Percentiles rank a stretch among this genome's conserved stretches.
Conservation (phyloP, 2,113 vertebrate species). For the Capreolus pygargus region DNA sequence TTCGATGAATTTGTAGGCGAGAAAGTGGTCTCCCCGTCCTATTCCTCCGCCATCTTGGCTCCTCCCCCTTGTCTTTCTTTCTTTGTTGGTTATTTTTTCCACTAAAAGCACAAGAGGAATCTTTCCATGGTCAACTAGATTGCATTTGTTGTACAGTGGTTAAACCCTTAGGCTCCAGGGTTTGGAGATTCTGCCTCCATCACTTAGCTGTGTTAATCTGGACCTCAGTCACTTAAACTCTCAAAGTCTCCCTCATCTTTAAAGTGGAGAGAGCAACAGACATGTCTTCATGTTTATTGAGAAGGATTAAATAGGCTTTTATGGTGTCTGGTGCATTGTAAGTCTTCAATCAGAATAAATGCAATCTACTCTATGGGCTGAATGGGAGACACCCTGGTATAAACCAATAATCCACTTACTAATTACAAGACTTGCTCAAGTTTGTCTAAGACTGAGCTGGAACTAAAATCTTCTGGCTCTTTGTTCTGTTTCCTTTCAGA, state of each 20-base stretch:
- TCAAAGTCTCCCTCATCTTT: conserved; percentile 32
- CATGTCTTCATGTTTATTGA: conserved; percentile 24
- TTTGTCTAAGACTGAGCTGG: neutral
- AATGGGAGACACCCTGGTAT: neutral
- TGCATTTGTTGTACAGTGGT: neutral
- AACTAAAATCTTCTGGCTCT: neutral
- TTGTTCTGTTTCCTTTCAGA: neutral
- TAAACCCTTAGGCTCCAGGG: neutral
- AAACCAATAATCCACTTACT: neutral
- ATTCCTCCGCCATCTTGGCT: too few species aligned
- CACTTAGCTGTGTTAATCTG: neutral
- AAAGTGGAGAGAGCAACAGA: neutral
- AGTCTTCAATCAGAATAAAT: conserved; percentile 29
- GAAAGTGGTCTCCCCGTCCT: too few species aligned
- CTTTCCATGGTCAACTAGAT: neutral
- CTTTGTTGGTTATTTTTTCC: neutral
- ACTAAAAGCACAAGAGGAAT: neutral
- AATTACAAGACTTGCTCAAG: neutral
- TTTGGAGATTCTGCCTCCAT: neutral
- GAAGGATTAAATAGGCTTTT: conserved; percentile 33
- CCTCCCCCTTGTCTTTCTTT: conserved; percentile 20
- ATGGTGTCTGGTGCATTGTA: neutral
- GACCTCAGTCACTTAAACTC: neutral
- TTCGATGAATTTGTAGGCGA: too few species aligned
- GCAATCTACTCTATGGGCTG: neutral